Evolutionary conservation across 2,888 invertebrate species (phyloP).

Genomic region (Plemyria rubiginata): DNA sequence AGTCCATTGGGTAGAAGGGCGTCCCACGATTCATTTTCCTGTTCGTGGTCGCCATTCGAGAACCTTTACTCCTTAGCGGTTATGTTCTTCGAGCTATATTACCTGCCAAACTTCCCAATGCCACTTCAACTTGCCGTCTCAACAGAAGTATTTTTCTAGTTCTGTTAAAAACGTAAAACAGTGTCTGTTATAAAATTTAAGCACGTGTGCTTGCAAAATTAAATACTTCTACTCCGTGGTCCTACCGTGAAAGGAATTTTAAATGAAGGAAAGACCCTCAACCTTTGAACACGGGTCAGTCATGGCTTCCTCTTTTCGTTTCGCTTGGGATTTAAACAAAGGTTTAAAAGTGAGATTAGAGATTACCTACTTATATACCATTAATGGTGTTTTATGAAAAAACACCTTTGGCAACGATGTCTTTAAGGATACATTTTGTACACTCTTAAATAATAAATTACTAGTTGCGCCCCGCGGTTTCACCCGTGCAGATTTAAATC

Average conservation of each 20-base stretch:
- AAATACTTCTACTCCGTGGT: conserved; percentile 45
- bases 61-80: too few species aligned
- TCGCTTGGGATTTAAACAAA: conserved; percentile 1
- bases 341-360: neutral
- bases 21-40: too few species aligned
- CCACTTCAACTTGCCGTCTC: too few species aligned
- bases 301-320: conserved; percentile 32
- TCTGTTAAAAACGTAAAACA: neutral
- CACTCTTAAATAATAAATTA: too few species aligned
- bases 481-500: too few species aligned
- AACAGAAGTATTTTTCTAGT: neutral
- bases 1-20: too few species aligned
- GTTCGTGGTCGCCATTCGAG: too few species aligned
- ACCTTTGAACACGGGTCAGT: conserved; percentile 38
- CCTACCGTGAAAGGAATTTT: conserved; percentile 57
- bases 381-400: neutral
- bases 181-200: conserved; percentile 53
- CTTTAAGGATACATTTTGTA: too few species aligned
- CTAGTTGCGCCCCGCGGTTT: too few species aligned
- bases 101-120: too few species aligned
- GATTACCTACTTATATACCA: neutral
- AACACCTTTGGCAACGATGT: neutral
- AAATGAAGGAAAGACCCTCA: conserved; percentile 49
- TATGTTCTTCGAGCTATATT: too few species aligned
- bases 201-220: conserved; percentile 51